phyloP scores from a whole-genome alignment of 2,888 invertebrate species.

The Stenodema calcarata region DNA sequence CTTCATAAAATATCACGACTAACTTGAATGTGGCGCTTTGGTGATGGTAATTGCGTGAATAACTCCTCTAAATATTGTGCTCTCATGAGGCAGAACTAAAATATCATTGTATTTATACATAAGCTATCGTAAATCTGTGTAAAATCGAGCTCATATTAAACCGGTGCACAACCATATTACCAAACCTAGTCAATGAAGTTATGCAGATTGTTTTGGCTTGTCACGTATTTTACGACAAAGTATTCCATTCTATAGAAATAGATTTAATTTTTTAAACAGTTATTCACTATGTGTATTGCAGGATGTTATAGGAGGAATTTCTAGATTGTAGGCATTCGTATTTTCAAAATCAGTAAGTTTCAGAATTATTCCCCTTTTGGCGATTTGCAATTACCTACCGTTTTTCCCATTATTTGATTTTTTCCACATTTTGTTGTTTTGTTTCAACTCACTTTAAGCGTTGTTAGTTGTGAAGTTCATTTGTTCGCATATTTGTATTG shows the following conservation, averaged over 20 bases:
- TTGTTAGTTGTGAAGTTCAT: background rate
- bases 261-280: background rate
- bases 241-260: background rate
- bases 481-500: constrained; percentile 20
- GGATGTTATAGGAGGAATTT: background rate
- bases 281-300: background rate
- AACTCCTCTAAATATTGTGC: background rate
- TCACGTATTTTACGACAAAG: background rate
- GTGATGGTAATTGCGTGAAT: background rate
- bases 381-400: background rate
- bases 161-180: background rate
- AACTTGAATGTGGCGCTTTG: background rate
- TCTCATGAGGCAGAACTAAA: background rate
- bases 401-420: background rate
- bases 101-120: background rate
- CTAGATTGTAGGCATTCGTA: background rate
- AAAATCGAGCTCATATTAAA: background rate
- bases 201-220: background rate
- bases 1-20: background rate
- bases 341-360: background rate
- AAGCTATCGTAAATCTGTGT: background rate
- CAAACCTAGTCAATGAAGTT: background rate
- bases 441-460: background rate
- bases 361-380: no score
- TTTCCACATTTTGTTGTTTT: background rate